Evolutionary conservation across 2,113 vertebrate species (phyloP).

Genomic region (Pitta sordida): DNA sequence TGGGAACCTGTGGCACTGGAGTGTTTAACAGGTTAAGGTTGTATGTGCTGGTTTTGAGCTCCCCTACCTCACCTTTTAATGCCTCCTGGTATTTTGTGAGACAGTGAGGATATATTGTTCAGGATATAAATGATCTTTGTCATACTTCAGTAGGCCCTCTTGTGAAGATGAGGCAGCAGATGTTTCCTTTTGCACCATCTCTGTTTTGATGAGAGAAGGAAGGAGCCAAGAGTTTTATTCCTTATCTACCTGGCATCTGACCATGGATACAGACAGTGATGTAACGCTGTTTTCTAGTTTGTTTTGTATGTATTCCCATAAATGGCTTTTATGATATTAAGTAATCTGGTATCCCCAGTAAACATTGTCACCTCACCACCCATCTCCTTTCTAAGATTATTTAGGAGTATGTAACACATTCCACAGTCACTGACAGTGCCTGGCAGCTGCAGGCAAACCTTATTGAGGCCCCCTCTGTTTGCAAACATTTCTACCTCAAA

Average conservation of each 20-base stretch:
- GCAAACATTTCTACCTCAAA: not conserved
- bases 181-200: not conserved
- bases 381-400: not conserved
- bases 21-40: not conserved
- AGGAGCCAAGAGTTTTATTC: not conserved
- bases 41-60: not conserved
- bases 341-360: not conserved
- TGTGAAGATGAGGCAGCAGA: not conserved
- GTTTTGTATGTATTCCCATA: not conserved
- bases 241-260: not conserved
- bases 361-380: not conserved
- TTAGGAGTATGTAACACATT: not conserved
- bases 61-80: not conserved
- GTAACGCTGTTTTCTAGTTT: not conserved
- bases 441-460: not conserved
- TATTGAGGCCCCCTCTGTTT: not conserved
- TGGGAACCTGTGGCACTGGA: not conserved
- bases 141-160: not conserved
- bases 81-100: not conserved
- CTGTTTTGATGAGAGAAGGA: not conserved
- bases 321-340: not conserved
- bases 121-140: not conserved
- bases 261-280: not conserved
- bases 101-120: not conserved
- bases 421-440: not conserved